Base-by-base conservation (phyloP, 2,888 invertebrate species). In the Aphodius granarius region DNA sequence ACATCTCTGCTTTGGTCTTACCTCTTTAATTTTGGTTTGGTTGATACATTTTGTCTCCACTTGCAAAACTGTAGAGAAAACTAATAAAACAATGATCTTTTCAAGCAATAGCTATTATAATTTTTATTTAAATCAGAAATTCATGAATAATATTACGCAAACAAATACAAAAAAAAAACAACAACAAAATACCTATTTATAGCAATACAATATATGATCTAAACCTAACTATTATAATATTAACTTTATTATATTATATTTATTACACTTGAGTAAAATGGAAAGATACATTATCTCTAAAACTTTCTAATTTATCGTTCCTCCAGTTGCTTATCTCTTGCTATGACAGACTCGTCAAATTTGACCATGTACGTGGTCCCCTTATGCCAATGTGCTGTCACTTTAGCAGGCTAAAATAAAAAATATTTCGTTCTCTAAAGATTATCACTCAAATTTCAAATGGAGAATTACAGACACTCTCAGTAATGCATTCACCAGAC, bases 301-400 rank as follows among this genome's bases (percentile, higher is more conserved):
- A 17, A 63, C 18, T 72, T 64, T 71, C 63, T 65, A 76, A 73
- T 73, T 70, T 91, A 95, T 88, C 95, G 92, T 80, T 96, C 96
- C 88, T 97, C 97, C 78, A 97, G 88, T 82, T 95, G 94, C 86
- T 97, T 97, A 85, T 98, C 97, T 82, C 97, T 90, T 2, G 93
- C 90, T 81, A 97, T 94, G 73, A 98, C 97, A 43, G 94, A 91
- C 85, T 98, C 97, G 81, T 98, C 98, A 88, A 98, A 98, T 88
- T 97, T 97, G 6, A 99, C 97, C 96, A 99, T 97, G 86, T 98
- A 99, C 0, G 99, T 98, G 6, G 99, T 99, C 64, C 98, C 99
- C 87, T 99, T 98, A 87, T 99, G 99, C 98, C 98, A 99, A 86
- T 99, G 98, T 0, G 98, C 98, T 0, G 98, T 95, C 5, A 99